Evolutionary conservation across 2,113 vertebrate genomes (phyloP), one percentile per base, ranked within the genome.

Genomic region (Haliaeetus leucogaster): DNA sequence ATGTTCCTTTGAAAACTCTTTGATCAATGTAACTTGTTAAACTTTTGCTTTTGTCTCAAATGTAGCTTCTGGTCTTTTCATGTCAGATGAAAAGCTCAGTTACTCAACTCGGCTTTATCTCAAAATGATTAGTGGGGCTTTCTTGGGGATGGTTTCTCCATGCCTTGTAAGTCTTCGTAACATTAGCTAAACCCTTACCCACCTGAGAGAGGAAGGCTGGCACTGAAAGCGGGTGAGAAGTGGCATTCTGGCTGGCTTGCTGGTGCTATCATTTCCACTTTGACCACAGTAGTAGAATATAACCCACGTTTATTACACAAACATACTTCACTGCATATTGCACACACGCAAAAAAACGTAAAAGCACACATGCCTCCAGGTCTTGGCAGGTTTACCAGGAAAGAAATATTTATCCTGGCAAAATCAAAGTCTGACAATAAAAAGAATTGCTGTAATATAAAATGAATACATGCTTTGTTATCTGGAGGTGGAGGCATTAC

Each of bases 41-140:
- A 94, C 82, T 95, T 92, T 63, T 90, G 92, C 70, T 91, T 97
- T 97, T 96, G 91, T 94, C 72, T 96, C 89, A 88, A 93, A 93
- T 72, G 76, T 74, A 95, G 70, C 86, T 95, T 91, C 95, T 95
- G 87, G 77, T 93, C 80, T 94, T 93, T 96, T 93, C 74, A 94
- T 62, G 65, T 55, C 0, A 2, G 73, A 56, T 92, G 81, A 94
- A 96, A 80, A 90, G 62, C 81, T 78, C 45, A 12, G 59, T 95
- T 85, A 34, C n/a, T 90, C 71, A 43, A 25, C 66, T 70, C 6
- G 0, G 63, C 22, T 67, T 91, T 91, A 78, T 92, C 91, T 83
- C 40, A 0, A 73, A 43, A 36, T 34, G 38, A 89, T 84, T 65
- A 53, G 25, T 4, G 15, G 53, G 34, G 66, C 1, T 2, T 63